phyloP scores from a whole-genome alignment of 2,113 vertebrate species.

The Melanostigma gelatinosum region DNA sequence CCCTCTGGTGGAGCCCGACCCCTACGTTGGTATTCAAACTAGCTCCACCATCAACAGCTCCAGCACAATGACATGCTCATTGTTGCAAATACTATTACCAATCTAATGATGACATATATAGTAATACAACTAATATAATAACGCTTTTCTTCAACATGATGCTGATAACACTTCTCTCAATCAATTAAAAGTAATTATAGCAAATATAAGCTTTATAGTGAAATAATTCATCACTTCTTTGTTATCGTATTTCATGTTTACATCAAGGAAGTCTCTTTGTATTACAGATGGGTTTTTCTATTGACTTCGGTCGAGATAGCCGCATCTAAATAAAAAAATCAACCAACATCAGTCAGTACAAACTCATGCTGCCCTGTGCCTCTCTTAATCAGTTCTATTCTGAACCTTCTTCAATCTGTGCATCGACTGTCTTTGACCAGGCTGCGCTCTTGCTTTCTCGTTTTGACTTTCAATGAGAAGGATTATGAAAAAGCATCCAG shows the following conservation, averaged over 20 bases:
- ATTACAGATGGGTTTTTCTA: background rate
- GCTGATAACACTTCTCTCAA: too few relatives aligned
- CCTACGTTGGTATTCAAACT: background rate
- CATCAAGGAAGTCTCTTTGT: background rate
- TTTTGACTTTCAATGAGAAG: conserved; percentile 46
- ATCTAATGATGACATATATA: too few relatives aligned
- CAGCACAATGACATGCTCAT: too few relatives aligned
- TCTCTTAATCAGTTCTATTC: background rate
- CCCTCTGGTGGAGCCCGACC: background rate
- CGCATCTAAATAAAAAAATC: background rate
- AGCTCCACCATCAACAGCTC: too few relatives aligned
- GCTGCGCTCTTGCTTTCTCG: conserved; percentile 10
- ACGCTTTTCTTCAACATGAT: too few relatives aligned
- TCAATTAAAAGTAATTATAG: too few relatives aligned
- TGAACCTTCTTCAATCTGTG: background rate
- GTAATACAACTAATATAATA: too few relatives aligned
- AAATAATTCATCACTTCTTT: too few relatives aligned
- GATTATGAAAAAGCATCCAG: conserved; percentile 57
- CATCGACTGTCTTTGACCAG: background rate
- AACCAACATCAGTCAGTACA: background rate
- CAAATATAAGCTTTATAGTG: too few relatives aligned
- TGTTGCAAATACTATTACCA: too few relatives aligned
- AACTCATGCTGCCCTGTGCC: background rate
- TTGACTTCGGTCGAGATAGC: background rate
- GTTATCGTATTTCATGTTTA: too few relatives aligned